Conservation (phyloP, 2,888 invertebrate species). For the Nephrotoma guestfalica region DNA sequence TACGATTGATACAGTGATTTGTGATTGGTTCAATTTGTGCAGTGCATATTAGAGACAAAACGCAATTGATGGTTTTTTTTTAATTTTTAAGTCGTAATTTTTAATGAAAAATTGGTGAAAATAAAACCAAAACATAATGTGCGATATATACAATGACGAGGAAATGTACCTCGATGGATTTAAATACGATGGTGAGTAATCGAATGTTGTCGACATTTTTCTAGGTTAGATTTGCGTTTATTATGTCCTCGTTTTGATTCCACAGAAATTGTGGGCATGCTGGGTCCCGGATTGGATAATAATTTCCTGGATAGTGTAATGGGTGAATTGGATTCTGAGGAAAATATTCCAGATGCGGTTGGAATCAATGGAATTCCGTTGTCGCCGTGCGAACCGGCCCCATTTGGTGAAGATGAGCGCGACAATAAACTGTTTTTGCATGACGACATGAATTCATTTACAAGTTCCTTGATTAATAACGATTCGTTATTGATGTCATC, state of each 20-base stretch:
- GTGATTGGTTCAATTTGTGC: background rate
- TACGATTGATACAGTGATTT: background rate
- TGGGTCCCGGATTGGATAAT: background rate
- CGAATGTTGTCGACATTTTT: background rate
- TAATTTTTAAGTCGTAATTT: background rate
- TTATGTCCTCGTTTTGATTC: background rate
- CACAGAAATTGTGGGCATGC: background rate
- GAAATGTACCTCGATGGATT: conserved; percentile 3
- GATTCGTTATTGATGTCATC: background rate
- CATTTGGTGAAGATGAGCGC: background rate
- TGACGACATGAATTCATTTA: background rate
- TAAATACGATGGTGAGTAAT: background rate
- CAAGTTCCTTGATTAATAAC: background rate
- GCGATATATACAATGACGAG: background rate
- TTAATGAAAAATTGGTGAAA: background rate
- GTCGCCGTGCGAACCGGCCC: background rate
- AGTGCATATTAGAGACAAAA: background rate
- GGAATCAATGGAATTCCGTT: background rate
- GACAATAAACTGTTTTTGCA: background rate
- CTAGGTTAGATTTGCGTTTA: background rate
- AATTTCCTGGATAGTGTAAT: conserved; percentile 1
- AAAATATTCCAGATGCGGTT: background rate
- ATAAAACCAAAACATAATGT: background rate
- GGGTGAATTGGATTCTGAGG: background rate
- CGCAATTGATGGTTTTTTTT: background rate